Conservation (phyloP, 1,140 invertebrate genomes). For the Hyles euphorbiae region DNA sequence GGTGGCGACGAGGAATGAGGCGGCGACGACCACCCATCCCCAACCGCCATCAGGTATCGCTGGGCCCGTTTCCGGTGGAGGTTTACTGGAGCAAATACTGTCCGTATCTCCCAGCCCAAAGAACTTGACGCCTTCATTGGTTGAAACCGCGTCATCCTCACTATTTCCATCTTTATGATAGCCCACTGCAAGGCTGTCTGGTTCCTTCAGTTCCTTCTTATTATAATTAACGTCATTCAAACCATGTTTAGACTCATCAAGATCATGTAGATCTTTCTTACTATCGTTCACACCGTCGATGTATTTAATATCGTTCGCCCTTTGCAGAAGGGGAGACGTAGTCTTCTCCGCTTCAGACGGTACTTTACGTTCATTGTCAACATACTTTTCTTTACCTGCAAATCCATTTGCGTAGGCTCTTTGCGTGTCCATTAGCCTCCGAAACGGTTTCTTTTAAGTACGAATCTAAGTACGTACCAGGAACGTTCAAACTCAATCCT, state of each 20-base stretch:
- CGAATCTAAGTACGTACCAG: slow-evolving; percentile 49
- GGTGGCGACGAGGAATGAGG: slow-evolving; percentile 90
- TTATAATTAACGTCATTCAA: slow-evolving; percentile 52
- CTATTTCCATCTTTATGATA: slow-evolving; percentile 52
- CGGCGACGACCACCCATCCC: slow-evolving; percentile 93
- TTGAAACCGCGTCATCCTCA: slow-evolving; percentile 56
- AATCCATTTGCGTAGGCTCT: slow-evolving; percentile 60
- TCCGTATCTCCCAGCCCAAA: slow-evolving; percentile 71
- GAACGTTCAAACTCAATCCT: slow-evolving; percentile 34
- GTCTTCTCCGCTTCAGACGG: slow-evolving; percentile 70
- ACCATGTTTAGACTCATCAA: slow-evolving; percentile 28
- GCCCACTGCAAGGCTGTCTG: slow-evolving; percentile 43
- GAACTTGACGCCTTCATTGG: slow-evolving; percentile 71
- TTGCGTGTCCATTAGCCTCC: slow-evolving; percentile 65
- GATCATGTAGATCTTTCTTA: slow-evolving; percentile 34
- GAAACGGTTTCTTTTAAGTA: slow-evolving; percentile 43
- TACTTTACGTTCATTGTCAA: slow-evolving; percentile 56
- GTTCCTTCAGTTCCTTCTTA: slow-evolving; percentile 46
- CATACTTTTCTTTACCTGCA: slow-evolving; percentile 54
- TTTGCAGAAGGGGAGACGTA: slow-evolving; percentile 59
- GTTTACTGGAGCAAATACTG: slow-evolving; percentile 69
- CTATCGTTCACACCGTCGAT: slow-evolving; percentile 52
- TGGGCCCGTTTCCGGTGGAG: slow-evolving; percentile 59
- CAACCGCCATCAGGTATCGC: slow-evolving; percentile 84
- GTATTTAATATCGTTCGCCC: slow-evolving; percentile 49